phyloP scores from a whole-genome alignment of 30 jellyfish, hydroid and myxozoan species.

The Catostylus mosaicus region DNA sequence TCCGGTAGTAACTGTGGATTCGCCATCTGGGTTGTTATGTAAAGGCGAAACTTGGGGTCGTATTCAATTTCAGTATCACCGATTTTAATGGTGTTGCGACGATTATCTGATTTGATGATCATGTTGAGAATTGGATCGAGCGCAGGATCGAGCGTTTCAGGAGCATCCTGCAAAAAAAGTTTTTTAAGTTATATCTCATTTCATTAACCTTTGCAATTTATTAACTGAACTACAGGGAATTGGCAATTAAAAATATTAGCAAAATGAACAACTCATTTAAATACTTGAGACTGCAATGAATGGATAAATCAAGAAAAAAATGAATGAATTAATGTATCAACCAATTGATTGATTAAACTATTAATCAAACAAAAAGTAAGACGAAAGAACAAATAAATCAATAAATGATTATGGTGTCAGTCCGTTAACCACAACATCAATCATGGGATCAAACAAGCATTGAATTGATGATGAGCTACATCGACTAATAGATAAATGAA shows the following conservation, averaged over 20 bases:
- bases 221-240: too few relatives aligned
- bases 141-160: slow-evolving; percentile 72
- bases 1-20: slow-evolving; percentile 83
- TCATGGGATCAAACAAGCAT: too few relatives aligned
- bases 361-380: background rate
- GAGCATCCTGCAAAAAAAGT: slow-evolving; percentile 75
- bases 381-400: background rate
- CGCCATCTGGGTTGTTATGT: slow-evolving; percentile 61
- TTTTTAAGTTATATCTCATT: too few relatives aligned
- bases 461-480: too few relatives aligned
- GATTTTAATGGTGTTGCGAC: slow-evolving; percentile 28
- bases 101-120: slow-evolving; percentile 34
- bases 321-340: background rate
- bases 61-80: slow-evolving; percentile 82
- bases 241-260: too few relatives aligned
- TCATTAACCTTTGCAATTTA: too few relatives aligned
- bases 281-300: too few relatives aligned
- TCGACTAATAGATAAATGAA: too few relatives aligned
- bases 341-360: background rate
- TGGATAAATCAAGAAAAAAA: background rate
- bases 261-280: too few relatives aligned
- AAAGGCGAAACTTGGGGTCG: slow-evolving; percentile 73
- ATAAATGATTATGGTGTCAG: background rate
- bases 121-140: slow-evolving; percentile 74
- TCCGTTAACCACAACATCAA: too few relatives aligned